These are phyloP conservation scores for Pocillopora damicornis DNA, from an alignment of 64 coral and sea anemone species.

Conservation along the genomic window DNA sequence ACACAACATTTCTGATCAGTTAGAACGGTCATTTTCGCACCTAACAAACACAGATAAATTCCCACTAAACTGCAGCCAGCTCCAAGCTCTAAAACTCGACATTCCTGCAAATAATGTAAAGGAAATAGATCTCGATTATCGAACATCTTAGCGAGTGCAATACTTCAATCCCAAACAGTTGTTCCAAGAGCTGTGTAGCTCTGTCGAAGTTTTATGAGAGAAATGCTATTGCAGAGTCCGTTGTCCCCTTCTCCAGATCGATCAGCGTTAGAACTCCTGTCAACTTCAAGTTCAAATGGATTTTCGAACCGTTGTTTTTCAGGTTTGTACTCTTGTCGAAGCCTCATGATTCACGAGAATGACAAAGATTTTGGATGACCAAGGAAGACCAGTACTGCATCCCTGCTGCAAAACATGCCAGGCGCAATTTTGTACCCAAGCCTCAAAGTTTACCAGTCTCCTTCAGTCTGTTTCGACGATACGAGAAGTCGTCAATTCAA, in stretches of 20 bases:
- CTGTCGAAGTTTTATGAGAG: constrained; percentile 60
- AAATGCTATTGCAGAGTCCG: not conserved
- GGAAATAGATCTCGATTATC: constrained; percentile 62
- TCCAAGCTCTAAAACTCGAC: constrained; percentile 75
- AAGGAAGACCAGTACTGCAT: not conserved
- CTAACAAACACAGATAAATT: constrained; percentile 73
- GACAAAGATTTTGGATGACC: too few species aligned
- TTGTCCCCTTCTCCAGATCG: not conserved
- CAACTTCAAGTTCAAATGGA: constrained; percentile 71
- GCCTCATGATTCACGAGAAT: constrained; percentile 34
- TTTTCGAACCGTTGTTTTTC: constrained; percentile 89
- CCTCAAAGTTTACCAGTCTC: too few species aligned
- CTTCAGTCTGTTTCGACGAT: too few species aligned
- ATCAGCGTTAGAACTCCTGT: not conserved
- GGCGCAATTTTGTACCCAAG: too few species aligned
- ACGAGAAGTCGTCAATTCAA: too few species aligned
- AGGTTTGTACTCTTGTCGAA: constrained; percentile 91
- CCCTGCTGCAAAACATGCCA: too few species aligned
- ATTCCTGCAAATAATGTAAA: constrained; percentile 26
- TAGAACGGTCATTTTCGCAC: constrained; percentile 62
- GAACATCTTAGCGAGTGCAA: constrained; percentile 97
- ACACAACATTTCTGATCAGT: constrained; percentile 85
- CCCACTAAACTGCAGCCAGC: constrained; percentile 92
- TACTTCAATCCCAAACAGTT: constrained; percentile 97
- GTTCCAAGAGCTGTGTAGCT: constrained; percentile 79